Evolutionary conservation across 2,888 invertebrate species (phyloP), one percentile per base, ranked within the genome.

Genomic region (Smittia sp.): DNA sequence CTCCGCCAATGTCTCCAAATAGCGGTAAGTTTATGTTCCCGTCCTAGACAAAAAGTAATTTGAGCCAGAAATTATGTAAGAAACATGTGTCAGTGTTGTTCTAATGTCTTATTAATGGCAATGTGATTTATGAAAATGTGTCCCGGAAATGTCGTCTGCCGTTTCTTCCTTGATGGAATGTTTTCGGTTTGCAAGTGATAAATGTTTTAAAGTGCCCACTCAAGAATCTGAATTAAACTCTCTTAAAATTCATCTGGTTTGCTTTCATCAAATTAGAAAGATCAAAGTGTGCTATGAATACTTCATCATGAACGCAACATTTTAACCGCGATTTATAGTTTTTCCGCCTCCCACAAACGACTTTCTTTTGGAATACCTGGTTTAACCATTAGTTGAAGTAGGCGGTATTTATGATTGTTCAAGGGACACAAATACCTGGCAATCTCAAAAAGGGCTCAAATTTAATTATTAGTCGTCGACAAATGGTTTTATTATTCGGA

Each of bases 1-100:
- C 82, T 41, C 86, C 86, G 27, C 85, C 85, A 9, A 84, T 84
- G 66, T 85, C 85, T 0, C 86, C 86, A 18, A 84, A 84, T 18
- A 72, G 72, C 15, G 72, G 72, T 72, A 72, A 72, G 72, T 72
- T 22, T 13, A 15, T n/a, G 13, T 15, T 1, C 39, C 76, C n/a
- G 41, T 62, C 73, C n/a, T n/a, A n/a, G n/a, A n/a, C n/a, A n/a
- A n/a, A 73, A 73, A 62, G 46, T 52, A 54, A 69, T 52, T 27
- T 69, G 54, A 69, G 18, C 32, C 67, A 4, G 41, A 11, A 41
- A 41, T 24, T 32, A 20, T 58, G 25, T 13, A 11, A 15, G n/a
- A 67, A 67, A 67, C 63, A 38, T 63, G 39, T 41, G 25, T 65
- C 27, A 22, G 24, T 39, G 24, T 58, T 62, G 65, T 46, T 46